Conservation (phyloP, 1,140 invertebrate species). For the Drosophila sturtevanti region DNA sequence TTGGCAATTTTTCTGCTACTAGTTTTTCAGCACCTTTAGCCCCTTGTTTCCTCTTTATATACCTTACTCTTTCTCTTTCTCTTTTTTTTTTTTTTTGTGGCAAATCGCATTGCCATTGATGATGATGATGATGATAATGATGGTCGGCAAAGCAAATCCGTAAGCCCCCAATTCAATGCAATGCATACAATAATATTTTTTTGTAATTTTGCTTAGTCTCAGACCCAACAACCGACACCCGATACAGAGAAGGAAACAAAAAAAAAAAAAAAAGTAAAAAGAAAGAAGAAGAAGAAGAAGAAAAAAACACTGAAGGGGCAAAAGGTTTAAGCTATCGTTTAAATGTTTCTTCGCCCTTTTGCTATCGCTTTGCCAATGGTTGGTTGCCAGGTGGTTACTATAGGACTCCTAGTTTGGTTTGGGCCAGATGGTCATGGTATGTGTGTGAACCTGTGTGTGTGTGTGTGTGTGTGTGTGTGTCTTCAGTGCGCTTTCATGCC, state of each 20-base stretch:
- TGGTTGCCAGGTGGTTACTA: no score
- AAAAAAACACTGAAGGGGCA: not conserved
- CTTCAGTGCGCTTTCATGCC: conserved; percentile 75
- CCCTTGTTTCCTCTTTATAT: no score
- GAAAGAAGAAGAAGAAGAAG: not conserved
- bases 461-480: conserved; percentile 23
- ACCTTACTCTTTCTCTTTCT: no score
- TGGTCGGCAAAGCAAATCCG: conserved; percentile 41
- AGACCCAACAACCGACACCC: conserved; percentile 6
- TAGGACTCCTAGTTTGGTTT: not conserved
- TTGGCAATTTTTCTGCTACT: conserved; percentile 28
- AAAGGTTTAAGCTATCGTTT: conserved; percentile 72
- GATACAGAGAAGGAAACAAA: conserved; percentile 58
- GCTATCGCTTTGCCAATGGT: conserved; percentile 9
- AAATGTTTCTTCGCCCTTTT: conserved; percentile 37
- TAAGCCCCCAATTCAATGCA: conserved; percentile 53
- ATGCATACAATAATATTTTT: conserved; percentile 79
- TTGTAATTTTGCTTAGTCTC: conserved; percentile 58
- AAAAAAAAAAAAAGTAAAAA: no score
- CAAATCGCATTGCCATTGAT: conserved; percentile 3
- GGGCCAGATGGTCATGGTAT: not conserved
- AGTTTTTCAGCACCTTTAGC: conserved; percentile 43
- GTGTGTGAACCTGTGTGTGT: conserved; percentile 42
- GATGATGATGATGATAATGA: conserved; percentile 1
- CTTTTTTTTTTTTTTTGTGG: conserved; percentile 21